Conservation (phyloP, 37 sponge, comb jelly and placozoan species). For the Theonella swinhoei region DNA sequence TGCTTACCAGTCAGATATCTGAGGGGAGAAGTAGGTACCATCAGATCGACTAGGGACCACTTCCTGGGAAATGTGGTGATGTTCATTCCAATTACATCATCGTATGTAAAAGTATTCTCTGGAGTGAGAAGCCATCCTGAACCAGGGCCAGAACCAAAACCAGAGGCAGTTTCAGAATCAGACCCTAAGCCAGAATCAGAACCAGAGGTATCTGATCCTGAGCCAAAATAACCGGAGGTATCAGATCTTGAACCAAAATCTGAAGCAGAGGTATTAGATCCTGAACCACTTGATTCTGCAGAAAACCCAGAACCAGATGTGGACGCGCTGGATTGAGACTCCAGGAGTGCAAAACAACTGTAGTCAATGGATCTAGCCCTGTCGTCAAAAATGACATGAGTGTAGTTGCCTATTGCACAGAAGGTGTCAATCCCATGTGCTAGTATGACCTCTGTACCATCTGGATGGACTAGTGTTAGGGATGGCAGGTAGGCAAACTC, state of each 20-base stretch:
- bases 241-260: conserved; percentile 33
- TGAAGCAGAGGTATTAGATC: background rate
- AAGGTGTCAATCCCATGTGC: conserved; percentile 37
- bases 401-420: conserved; percentile 85
- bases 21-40: conserved; percentile 58
- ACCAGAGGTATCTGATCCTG: background rate
- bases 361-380: conserved; percentile 29
- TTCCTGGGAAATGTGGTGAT: conserved; percentile 63
- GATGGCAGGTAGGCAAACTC: conserved; percentile 64
- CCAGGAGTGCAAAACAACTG: conserved; percentile 9
- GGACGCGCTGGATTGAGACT: background rate
- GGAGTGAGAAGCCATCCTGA: background rate
- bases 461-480: conserved; percentile 80
- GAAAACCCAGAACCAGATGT: background rate
- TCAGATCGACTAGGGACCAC: conserved; percentile 49
- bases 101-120: background rate
- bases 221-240: background rate
- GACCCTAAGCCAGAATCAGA: conserved; percentile 5
- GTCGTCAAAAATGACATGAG: conserved; percentile 83
- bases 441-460: conserved; percentile 73
- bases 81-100: conserved; percentile 40
- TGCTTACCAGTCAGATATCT: conserved; percentile 60
- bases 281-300: background rate
- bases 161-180: conserved; percentile 7
- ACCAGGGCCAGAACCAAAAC: conserved; percentile 1